A percentile compares a stretch with the other conserved stretches of the same genome.
These are phyloP conservation scores for Synodontis membranacea DNA, from an alignment of 2,113 vertebrate species.

Conservation along the genomic window DNA sequence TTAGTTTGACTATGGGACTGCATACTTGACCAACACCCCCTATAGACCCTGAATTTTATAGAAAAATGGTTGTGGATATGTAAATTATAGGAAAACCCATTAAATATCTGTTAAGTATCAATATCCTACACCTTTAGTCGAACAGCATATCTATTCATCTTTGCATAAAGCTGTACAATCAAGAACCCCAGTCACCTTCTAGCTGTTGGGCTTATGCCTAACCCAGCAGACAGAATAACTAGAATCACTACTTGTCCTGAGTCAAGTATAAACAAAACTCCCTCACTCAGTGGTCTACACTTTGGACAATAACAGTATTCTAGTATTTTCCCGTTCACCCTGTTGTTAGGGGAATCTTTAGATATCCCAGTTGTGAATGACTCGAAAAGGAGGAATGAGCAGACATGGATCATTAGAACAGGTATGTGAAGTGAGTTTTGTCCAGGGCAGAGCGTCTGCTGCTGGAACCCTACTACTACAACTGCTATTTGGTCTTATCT, in stretches of 20 bases:
- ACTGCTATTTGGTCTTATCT: background rate
- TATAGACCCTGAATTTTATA: background rate
- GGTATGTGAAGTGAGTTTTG: background rate
- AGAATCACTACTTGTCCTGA: background rate
- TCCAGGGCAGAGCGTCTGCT: background rate
- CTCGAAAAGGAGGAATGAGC: background rate
- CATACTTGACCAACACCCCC: background rate
- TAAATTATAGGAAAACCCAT: background rate
- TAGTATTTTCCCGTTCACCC: background rate
- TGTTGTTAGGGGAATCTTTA: background rate
- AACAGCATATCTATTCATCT: background rate
- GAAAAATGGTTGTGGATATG: background rate
- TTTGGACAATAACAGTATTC: background rate
- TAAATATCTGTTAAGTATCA: background rate
- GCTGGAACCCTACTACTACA: background rate
- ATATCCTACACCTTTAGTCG: background rate
- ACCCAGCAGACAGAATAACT: background rate
- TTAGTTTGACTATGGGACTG: background rate
- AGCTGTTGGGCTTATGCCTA: background rate
- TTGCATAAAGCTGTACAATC: background rate
- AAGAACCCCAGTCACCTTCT: background rate
- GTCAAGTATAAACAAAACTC: background rate
- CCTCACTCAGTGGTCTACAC: background rate
- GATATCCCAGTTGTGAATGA: background rate
- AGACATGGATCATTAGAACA: background rate